phyloP scores from a whole-genome alignment of 2,113 vertebrate genomes.

The Laticauda colubrina region DNA sequence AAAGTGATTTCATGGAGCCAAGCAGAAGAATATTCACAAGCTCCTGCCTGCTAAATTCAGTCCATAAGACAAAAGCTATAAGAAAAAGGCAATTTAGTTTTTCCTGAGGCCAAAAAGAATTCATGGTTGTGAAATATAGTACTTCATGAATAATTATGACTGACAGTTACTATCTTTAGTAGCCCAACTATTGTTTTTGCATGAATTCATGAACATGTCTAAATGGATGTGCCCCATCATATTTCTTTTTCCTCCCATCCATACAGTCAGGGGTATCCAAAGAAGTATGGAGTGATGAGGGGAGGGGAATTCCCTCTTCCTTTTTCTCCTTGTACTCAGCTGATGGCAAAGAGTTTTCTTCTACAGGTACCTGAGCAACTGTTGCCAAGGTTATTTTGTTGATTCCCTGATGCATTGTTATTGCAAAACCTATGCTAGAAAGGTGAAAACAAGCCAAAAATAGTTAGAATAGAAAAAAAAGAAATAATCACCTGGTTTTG shows the following conservation, averaged over 20 bases:
- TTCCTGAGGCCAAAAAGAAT: neutral
- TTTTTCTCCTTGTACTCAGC: neutral
- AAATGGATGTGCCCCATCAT: neutral
- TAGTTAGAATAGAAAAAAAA: neutral
- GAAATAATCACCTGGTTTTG: neutral
- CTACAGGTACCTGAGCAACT: rapidly evolving
- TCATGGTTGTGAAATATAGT: neutral
- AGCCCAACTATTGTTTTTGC: neutral
- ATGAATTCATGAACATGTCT: neutral
- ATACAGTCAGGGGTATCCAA: neutral
- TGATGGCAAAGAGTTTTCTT: neutral
- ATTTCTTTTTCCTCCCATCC: neutral
- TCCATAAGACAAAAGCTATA: neutral
- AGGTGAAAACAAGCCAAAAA: neutral
- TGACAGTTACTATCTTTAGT: neutral
- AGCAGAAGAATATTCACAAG: neutral
- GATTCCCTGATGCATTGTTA: neutral
- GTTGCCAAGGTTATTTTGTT: neutral
- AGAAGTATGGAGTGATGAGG: no score
- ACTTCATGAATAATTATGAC: neutral
- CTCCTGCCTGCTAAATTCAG: neutral
- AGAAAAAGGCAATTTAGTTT: neutral
- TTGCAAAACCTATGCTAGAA: neutral
- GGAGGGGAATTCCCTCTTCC: neutral
- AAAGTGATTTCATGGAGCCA: neutral